Conservation (phyloP, 2,888 invertebrate genomes). For the Salticus scenicus region DNA sequence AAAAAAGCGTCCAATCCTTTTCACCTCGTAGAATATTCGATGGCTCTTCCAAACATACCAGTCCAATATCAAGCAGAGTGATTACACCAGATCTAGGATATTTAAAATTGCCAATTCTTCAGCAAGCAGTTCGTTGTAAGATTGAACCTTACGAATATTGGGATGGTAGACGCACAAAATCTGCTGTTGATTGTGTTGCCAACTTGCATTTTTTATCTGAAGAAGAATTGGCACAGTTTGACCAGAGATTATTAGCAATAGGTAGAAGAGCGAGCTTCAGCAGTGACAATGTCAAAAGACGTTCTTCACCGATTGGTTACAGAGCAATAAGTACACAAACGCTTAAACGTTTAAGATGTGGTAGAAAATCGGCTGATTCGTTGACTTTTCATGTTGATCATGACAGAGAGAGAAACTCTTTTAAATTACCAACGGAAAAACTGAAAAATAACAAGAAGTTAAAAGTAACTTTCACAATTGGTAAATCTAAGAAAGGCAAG, state of each 20-base stretch:
- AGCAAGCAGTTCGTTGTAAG: slow-evolving; percentile 41
- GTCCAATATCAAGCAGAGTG: background rate
- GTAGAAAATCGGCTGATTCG: slow-evolving; percentile 6
- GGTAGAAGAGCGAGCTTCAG: slow-evolving; percentile 2
- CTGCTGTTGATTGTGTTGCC: slow-evolving; percentile 60
- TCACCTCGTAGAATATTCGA: background rate
- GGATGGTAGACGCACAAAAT: slow-evolving; percentile 44
- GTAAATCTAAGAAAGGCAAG: slow-evolving; percentile 32
- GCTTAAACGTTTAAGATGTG: slow-evolving; percentile 30
- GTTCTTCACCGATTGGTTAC: background rate
- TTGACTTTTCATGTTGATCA: slow-evolving; percentile 64
- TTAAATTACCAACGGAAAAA: slow-evolving; percentile 61
- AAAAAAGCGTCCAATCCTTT: background rate
- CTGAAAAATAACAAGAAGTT: slow-evolving; percentile 59
- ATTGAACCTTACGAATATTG: slow-evolving; percentile 47
- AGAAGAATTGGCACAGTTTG: slow-evolving; percentile 46
- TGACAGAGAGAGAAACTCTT: slow-evolving; percentile 46
- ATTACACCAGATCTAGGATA: background rate
- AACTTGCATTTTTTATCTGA: slow-evolving; percentile 53
- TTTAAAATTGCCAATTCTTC: slow-evolving; percentile 49
- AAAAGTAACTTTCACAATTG: slow-evolving; percentile 60
- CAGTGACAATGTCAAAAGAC: slow-evolving; percentile 7
- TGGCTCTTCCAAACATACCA: background rate
- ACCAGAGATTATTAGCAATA: slow-evolving; percentile 1
- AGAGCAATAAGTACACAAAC: slow-evolving; percentile 53